Conservation (phyloP, 2,113 vertebrate genomes). For the Xenopus borealis region DNA sequence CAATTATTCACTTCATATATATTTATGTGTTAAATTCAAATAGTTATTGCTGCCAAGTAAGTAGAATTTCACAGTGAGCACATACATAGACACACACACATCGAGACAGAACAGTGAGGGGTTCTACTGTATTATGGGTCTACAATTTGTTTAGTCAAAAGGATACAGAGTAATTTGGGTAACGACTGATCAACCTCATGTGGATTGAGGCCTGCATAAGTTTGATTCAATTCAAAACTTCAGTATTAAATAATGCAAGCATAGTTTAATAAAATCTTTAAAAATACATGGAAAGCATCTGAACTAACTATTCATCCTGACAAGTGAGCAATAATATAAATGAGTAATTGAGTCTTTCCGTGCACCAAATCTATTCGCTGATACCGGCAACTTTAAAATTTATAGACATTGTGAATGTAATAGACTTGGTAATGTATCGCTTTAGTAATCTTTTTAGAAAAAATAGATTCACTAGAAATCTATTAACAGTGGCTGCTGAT, state of each 20-base stretch:
- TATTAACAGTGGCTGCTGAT: no score
- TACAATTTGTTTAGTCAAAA: no score
- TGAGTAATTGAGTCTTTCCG: constrained; percentile 50
- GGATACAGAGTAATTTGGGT: no score
- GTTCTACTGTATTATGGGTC: no score
- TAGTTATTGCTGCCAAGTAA: no score
- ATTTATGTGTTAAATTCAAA: no score
- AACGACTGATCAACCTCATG: no score
- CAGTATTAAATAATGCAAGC: constrained; percentile 59
- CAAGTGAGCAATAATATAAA: constrained; percentile 58
- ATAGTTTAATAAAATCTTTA: constrained; percentile 54
- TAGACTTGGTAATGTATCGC: constrained; percentile 48
- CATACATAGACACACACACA: no score
- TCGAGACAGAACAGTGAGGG: no score
- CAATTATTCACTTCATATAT: no score
- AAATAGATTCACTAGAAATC: no score
- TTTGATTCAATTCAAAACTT: constrained; percentile 51
- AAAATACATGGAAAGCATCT: constrained; percentile 52
- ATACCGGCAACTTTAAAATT: constrained; percentile 55
- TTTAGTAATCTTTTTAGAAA: constrained; percentile 22
- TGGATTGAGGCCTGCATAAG: not conserved
- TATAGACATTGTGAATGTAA: constrained; percentile 51
- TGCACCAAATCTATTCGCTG: constrained; percentile 54
- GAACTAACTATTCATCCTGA: constrained; percentile 55
- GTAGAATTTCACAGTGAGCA: no score